Conservation (phyloP, 2,113 vertebrate genomes). For the Cynopterus brachyotis region DNA sequence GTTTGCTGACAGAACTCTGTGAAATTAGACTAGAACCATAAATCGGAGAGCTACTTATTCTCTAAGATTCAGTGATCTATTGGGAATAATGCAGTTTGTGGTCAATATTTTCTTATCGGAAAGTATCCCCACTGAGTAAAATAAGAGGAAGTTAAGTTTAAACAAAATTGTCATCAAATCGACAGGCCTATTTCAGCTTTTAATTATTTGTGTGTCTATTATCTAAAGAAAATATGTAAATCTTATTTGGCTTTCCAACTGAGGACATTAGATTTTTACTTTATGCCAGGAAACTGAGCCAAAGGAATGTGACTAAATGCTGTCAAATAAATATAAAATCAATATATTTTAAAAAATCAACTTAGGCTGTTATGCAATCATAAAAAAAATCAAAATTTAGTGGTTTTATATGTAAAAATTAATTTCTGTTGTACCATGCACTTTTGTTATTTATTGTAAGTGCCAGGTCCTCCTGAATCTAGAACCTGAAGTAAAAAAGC, state of each 20-base stretch:
- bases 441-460: background rate
- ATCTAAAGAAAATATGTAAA: background rate
- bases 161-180: background rate
- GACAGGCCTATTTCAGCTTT: background rate
- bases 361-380: background rate
- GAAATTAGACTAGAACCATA: background rate
- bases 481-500: background rate
- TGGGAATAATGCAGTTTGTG: background rate
- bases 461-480: background rate
- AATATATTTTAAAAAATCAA: background rate
- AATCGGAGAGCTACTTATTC: background rate
- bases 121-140: background rate
- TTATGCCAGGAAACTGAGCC: background rate
- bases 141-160: background rate
- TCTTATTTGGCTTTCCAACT: background rate
- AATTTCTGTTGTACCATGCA: background rate
- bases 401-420: background rate
- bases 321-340: background rate
- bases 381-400: background rate
- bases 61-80: background rate
- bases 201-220: background rate
- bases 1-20: background rate
- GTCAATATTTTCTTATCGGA: background rate
- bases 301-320: background rate
- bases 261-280: background rate